These are phyloP conservation scores for Panthera tigris DNA, from an alignment of 2,113 vertebrate species.

Conservation along the genomic window DNA sequence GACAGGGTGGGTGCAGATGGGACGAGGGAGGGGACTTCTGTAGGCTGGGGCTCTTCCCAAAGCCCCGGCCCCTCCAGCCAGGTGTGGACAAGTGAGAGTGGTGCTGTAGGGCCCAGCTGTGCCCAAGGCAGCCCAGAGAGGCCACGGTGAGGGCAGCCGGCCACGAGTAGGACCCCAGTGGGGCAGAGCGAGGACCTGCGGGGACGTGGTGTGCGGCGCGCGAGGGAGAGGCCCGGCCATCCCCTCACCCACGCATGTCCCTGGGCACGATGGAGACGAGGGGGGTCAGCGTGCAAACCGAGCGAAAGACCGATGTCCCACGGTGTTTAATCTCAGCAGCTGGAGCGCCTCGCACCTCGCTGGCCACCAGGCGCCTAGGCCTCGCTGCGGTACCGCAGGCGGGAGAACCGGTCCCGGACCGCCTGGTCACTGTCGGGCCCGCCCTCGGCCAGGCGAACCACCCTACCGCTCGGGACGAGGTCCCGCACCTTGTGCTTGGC, in stretches of 20 bases:
- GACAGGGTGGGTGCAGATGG: neutral
- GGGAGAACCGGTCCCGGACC: conserved; percentile 88
- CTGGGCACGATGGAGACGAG: neutral
- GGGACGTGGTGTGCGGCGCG: neutral
- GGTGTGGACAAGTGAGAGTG: neutral
- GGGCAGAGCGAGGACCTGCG: neutral
- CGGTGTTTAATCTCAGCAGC: neutral
- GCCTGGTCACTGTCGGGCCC: conserved; percentile 77
- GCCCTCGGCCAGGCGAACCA: conserved; percentile 80
- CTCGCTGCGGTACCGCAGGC: conserved; percentile 90
- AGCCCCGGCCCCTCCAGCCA: neutral
- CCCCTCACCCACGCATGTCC: neutral
- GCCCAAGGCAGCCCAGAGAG: neutral
- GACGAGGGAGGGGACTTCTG: neutral
- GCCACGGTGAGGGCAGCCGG: neutral
- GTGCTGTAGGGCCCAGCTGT: neutral
- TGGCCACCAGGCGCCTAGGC: neutral
- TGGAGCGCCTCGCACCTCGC: neutral
- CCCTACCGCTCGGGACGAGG: conserved; percentile 82
- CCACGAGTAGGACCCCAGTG: neutral
- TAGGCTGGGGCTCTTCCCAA: neutral
- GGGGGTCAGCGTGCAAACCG: neutral
- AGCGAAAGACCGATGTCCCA: neutral
- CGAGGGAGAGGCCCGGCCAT: neutral
- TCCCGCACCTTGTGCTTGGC: conserved; percentile 92